Evolutionary conservation across 2,797 vertebrate species (phyloP), one percentile per base, ranked within the genome.

Genomic region (Pyrrhura leucotis): DNA sequence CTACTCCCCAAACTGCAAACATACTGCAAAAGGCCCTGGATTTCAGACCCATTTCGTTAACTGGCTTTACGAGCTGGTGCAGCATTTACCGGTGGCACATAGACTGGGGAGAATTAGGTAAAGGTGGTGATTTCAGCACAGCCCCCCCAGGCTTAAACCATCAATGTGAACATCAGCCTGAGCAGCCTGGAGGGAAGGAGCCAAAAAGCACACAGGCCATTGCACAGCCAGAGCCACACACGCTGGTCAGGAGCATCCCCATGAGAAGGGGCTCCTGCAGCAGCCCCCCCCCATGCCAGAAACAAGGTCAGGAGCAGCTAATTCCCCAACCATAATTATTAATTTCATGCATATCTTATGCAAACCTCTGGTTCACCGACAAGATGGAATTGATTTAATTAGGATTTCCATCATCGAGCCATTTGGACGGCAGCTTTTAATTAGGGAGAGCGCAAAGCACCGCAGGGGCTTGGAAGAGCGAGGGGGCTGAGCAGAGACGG

Each of bases 321-420:
- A 97, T 97, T 97, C 85, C 94, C 95, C 94, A 95, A 88, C 88
- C 42, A 61, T 93, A 94, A 96, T 97, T 97, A 98, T 96, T 97
- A 98, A 98, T 98, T 97, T 97, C 97, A 97, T 95, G 96, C 96
- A 94, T 97, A 98, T 97, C 91, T 58, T 93, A 94, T 88, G 96
- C 96, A 97, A 97, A 97, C 85, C 96, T 81, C 95, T 71, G 87
- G 88, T 96, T 98, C 90, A 54, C 96, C 39, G 20, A 97, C 40
- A 83, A 98, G 98, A 97, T 85, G 97, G 96, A 95, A 97, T 96
- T 98, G 97, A 98, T 98, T 98, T 98, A 98, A 98, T 98, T 98
- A 98, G 97, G 96, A 96, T 97, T 97, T 97, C 95, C 89, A 95
- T 95, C 97, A 97, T 93, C 66, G 73, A 97, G 97, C 86, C 96